A percentile compares a stretch with the other conserved stretches of the same genome.
Evolutionary conservation across 2,113 vertebrate genomes (phyloP).

Genomic region (Macrotus californicus): DNA sequence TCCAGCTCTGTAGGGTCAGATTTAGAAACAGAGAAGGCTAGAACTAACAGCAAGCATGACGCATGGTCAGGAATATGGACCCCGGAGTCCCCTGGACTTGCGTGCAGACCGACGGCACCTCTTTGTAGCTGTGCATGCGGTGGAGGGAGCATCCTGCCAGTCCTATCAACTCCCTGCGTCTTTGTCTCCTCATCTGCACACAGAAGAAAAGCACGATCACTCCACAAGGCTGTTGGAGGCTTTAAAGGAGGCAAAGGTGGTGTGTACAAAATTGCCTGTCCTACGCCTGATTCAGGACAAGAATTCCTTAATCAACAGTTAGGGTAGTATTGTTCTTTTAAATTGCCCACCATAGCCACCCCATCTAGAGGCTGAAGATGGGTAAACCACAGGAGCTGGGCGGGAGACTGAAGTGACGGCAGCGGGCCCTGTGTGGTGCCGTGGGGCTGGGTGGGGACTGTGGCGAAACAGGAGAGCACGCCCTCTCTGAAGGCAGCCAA

Average conservation of each 20-base stretch:
- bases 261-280: neutral
- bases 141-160: neutral
- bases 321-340: neutral
- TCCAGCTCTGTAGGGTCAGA: neutral
- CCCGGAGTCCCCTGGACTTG: neutral
- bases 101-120: neutral
- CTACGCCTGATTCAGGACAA: neutral
- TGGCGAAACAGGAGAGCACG: neutral
- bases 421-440: accelerated
- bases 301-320: neutral
- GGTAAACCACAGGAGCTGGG: neutral
- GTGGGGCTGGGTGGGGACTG: neutral
- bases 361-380: neutral
- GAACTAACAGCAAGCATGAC: neutral
- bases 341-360: neutral
- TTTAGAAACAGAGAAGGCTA: neutral
- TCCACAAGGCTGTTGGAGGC: neutral
- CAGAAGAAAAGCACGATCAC: neutral
- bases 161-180: neutral
- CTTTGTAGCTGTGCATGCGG: neutral
- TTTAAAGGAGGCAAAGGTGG: neutral
- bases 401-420: neutral
- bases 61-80: neutral
- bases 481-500: neutral
- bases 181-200: neutral